Base-by-base conservation (phyloP, 2,888 invertebrate species). In the Orchestes rusci region DNA sequence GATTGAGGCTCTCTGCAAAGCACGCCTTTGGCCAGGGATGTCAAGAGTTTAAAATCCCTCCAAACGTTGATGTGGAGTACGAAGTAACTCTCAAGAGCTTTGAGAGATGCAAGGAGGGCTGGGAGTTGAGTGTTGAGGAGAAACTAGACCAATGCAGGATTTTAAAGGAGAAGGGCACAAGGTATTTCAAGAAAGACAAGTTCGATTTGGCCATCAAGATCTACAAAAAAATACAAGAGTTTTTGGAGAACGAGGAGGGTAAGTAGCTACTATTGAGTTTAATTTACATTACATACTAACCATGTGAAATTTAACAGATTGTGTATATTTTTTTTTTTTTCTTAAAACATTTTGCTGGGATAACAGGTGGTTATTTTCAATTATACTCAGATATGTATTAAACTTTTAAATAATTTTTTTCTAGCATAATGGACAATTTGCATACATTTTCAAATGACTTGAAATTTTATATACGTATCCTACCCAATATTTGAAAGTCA, bases 81-180 rank as follows among this genome's bases (percentile, higher is more conserved):
- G 77, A 74, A 10, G 81, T 97, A 1, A 84, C 82, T 45, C 65
- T 99, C 48, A 82, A 80, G 27, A 81, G 77, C 54, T 94, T 94
- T 64, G 94, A 94, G 67, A 85, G 84, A 70, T 77, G 77, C 0
- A 84, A 85, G 56, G 86, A 89, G 54, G 67, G 73, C 33, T 96
- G 94, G 93, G 77, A 85, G 31, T 74, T 96, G 72, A 82, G 86
- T 48, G 73, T 75, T 1, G 67, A 72, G 0, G 89, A 95, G 66
- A 88, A 87, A 63, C 56, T 96, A 4, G 84, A 84, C 44, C 86
- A 88, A 61, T 81, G 88, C 0, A 80, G 82, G 64, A 70, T 85
- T 10, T 83, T 80, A 52, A 97, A 97, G 69, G 85, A 87, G 50
- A 93, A 89, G 62, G 97, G 95, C 33, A 95, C 92, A 0, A 75